Evolutionary conservation across 92 coral and sea anemone genomes (phyloP), one percentile per base, ranked within the genome.

Genomic region (Palythoa grandiflora): DNA sequence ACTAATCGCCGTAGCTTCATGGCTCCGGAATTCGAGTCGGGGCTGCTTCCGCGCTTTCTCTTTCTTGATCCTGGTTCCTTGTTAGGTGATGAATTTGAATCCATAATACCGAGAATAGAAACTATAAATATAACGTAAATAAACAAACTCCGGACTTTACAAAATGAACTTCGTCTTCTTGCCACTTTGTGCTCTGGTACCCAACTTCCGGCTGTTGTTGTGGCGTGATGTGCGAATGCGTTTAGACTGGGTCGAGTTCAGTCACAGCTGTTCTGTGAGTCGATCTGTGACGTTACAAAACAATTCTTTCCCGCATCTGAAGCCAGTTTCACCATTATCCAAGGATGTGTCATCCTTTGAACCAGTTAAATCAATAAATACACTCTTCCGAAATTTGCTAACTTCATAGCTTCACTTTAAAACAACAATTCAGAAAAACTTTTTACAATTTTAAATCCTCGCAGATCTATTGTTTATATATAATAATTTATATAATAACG

Each of bases 201-300:
- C 80, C 80, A 76, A 78, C 68, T 55, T 78, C 83, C 68, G 68
- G 68, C 83, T 78, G 83, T 57, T 78, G 50, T 78, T 78, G 83
- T 78, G 83, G 83, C 68, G 83, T 78, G 83, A 78, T 55, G 83
- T 38, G 2, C 17, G 70, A 57, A 19, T 19, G 83, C 53, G 83
- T 36, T 35, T 14, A 54, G 83, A 78, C 83, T 78, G 83, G 83
- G 14, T 9, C 83, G 70, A 78, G 68, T 2, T 40, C 47, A 40
- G 28, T 28, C 28, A 28, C 28, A 28, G 28, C 28, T 28, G 28
- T 0, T 28, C 28, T 28, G 28, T 28, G 28, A 28, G 28, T 28
- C 28, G 28, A 28, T 28, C 28, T 28, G 28, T 28, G 28, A 28
- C 28, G 28, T 28, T 28, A 28, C 28, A 28, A 28, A 28, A 28